Percentiles rank a stretch among this genome's conserved stretches.
Conservation (phyloP, 2,113 vertebrate species). For the Crocuta crocuta region DNA sequence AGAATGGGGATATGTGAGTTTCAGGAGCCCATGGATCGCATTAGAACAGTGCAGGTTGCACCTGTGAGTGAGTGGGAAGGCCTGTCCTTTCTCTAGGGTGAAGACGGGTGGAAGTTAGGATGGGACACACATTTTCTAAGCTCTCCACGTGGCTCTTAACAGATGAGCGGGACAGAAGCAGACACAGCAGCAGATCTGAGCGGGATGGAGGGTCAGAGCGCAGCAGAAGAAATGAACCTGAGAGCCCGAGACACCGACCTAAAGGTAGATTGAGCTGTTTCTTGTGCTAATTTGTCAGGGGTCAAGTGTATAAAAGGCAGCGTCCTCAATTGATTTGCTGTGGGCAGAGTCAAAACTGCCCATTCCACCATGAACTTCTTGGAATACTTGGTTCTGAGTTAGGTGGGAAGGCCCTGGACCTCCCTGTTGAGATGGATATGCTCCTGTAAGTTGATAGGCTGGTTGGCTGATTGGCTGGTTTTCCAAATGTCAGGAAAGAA, state of each 20-base stretch:
- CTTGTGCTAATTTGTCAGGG: accelerated
- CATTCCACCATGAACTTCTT: not conserved
- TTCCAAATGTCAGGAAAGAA: not conserved
- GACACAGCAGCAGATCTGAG: slow-evolving; percentile 87
- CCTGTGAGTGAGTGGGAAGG: slow-evolving; percentile 35
- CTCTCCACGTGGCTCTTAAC: not conserved
- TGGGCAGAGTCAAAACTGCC: not conserved
- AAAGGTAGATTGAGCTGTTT: slow-evolving; percentile 87
- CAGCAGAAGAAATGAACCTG: slow-evolving; percentile 91
- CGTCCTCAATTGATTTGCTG: not conserved
- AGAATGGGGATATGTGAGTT: slow-evolving; percentile 48
- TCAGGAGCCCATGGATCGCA: slow-evolving; percentile 32
- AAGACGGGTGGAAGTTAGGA: not conserved
- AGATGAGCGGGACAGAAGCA: slow-evolving; percentile 92
- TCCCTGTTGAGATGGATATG: not conserved
- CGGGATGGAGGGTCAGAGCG: slow-evolving; percentile 92
- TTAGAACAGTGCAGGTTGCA: slow-evolving; percentile 29
- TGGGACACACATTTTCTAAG: not conserved
- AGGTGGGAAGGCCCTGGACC: not conserved
- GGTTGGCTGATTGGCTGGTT: not conserved
- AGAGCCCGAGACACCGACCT: slow-evolving; percentile 92
- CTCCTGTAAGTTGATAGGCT: not conserved
- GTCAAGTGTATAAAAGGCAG: not conserved
- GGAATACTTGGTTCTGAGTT: not conserved
- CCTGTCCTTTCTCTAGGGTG: slow-evolving; percentile 18